Conservation (phyloP, 1,140 invertebrate species). For the Radopholus similis region DNA sequence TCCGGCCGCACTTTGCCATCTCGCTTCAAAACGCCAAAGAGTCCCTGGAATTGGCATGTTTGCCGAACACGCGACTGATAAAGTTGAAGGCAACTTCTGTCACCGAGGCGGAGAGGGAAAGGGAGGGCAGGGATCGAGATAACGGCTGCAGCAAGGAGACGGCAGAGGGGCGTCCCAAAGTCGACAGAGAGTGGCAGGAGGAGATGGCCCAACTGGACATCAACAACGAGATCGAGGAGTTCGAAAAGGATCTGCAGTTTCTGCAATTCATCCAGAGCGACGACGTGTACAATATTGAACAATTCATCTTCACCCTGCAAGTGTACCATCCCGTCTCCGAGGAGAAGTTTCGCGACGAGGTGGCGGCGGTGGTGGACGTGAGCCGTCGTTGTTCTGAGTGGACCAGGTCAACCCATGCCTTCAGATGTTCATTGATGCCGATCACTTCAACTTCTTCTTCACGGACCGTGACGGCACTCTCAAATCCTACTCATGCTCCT, state of each 20-base stretch:
- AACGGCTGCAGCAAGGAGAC: background rate
- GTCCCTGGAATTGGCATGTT: slow-evolving; percentile 50
- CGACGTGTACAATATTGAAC: slow-evolving; percentile 49
- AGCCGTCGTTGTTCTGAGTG: background rate
- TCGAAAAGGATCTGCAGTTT: slow-evolving; percentile 56
- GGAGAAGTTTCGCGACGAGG: slow-evolving; percentile 62
- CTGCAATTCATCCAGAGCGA: slow-evolving; percentile 57
- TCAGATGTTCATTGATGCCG: slow-evolving; percentile 46
- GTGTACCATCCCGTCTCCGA: slow-evolving; percentile 49
- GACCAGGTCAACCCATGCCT: background rate
- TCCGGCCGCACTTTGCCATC: slow-evolving; percentile 53
- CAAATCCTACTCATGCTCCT: slow-evolving; percentile 57
- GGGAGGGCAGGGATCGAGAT: background rate
- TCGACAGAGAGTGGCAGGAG: background rate
- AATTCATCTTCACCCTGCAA: slow-evolving; percentile 37
- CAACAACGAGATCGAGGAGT: slow-evolving; percentile 54
- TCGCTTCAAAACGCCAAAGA: slow-evolving; percentile 57
- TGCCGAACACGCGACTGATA: slow-evolving; percentile 38
- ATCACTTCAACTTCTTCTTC: slow-evolving; percentile 59
- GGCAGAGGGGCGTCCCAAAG: background rate
- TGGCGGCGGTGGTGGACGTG: slow-evolving; percentile 43
- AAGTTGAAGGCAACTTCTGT: slow-evolving; percentile 32
- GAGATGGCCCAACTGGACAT: slow-evolving; percentile 50
- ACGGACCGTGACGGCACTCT: slow-evolving; percentile 59
- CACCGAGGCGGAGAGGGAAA: background rate